Evolutionary conservation across 2,113 vertebrate genomes (phyloP), one percentile per base, ranked within the genome.

Genomic region (Balaenoptera acutorostrata): DNA sequence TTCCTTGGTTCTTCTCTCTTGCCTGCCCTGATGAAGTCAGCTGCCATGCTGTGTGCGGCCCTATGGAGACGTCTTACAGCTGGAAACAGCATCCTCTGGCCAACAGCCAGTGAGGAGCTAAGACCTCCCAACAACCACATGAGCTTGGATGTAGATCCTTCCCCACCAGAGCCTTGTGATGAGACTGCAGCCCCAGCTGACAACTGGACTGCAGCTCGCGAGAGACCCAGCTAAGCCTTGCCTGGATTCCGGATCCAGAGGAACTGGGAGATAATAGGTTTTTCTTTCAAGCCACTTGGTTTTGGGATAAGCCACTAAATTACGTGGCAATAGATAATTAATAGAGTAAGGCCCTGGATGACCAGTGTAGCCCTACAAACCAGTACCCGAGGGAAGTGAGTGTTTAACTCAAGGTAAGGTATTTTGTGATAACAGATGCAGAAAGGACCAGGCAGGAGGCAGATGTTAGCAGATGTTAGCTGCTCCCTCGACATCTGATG

Each of bases 291-390:
- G 39, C 61, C 15, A 25, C 29, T 27, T 36, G 10, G 59, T 27
- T 66, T 39, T 3, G 25, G 57, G 74, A 27, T 31, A 21, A 23
- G 13, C 31, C 57, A 6, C 36, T 44, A 6, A 8, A 4, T 55
- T 15, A 31, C 20, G 2, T 6, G 2, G 3, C 2, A 14, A 41
- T 1, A 29, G 59, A 2, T 4, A 25, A 18, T 27, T 13, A 15
- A 17, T 0, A 20, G 0, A 15, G 0, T 0, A 33, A 20, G 64
- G 46, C 33, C 20, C 18, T 0, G 23, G 6, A 4, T 1, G 8
- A 25, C 14, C 3, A 11, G 13, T 0, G 8, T 1, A 3, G 11
- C 25, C 41, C 59, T 17, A 2, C 5, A 36, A 7, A 5, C 23
- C 29, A 13, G 59, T 14, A 18, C 4, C 2, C 0, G 0, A 9